Percentiles rank a stretch among this genome's conserved stretches.
These are phyloP conservation scores for Atherinomorus stipes DNA, from an alignment of 2,113 vertebrate genomes.

Conservation along the genomic window DNA sequence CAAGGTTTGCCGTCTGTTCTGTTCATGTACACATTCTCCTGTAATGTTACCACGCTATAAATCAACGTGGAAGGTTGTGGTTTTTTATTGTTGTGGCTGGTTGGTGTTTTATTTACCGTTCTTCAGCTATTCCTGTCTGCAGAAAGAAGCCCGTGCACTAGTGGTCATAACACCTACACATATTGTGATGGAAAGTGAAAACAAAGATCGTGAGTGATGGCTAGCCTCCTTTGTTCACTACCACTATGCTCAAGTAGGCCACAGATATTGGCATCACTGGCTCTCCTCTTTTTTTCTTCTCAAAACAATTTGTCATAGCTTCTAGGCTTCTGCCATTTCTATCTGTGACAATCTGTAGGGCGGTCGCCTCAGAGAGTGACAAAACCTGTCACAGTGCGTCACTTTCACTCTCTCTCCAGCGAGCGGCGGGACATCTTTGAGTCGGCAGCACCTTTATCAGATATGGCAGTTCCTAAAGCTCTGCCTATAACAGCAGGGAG, in stretches of 20 bases:
- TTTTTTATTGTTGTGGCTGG: not conserved
- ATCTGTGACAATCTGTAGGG: conserved; percentile 79
- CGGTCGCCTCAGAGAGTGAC: conserved; percentile 76
- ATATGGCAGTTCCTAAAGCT: conserved; percentile 78
- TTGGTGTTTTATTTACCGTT: not conserved
- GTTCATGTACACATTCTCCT: conserved; percentile 20
- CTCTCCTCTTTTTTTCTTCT: conserved; percentile 60
- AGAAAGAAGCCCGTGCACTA: not conserved
- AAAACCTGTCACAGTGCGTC: conserved; percentile 77
- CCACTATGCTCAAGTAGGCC: conserved; percentile 52
- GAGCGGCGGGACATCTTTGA: conserved; percentile 71
- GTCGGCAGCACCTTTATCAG: conserved; percentile 77
- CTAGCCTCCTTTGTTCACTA: conserved; percentile 13
- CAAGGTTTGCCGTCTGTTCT: conserved; percentile 42
- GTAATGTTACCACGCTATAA: conserved; percentile 1
- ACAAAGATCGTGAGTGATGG: conserved; percentile 49
- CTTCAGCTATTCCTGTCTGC: conserved; percentile 7
- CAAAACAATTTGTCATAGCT: conserved; percentile 77
- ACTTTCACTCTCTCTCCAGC: conserved; percentile 66
- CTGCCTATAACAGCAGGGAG: conserved; percentile 65
- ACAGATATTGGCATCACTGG: conserved; percentile 58
- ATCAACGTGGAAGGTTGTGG: not conserved
- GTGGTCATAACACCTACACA: conserved; percentile 32
- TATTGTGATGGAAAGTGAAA: conserved; percentile 21
- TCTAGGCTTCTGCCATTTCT: conserved; percentile 71